A percentile compares a stretch with the other conserved stretches of the same genome.
These are phyloP conservation scores for Drosophila borealis DNA, from an alignment of 2,888 invertebrate genomes.

Conservation along the genomic window DNA sequence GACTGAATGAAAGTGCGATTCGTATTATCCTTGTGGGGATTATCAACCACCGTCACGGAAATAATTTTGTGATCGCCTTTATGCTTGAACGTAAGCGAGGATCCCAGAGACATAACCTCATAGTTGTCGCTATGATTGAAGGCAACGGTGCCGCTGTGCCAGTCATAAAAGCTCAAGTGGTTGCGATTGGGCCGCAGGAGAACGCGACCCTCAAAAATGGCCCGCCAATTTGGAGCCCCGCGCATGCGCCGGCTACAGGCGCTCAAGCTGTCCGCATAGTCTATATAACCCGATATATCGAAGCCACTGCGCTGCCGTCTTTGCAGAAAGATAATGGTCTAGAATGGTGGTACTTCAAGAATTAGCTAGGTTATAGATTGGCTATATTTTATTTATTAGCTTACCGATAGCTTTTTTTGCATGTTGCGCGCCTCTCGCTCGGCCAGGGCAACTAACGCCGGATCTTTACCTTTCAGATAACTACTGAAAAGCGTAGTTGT, in stretches of 20 bases:
- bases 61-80: constrained; percentile 53
- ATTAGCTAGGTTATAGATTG: not conserved
- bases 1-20: constrained; percentile 40
- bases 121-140: constrained; percentile 48
- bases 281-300: constrained; percentile 59
- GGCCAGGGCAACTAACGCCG: constrained; percentile 88
- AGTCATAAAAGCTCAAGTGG: constrained; percentile 58
- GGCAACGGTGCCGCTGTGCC: constrained; percentile 40
- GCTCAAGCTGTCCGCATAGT: constrained; percentile 51
- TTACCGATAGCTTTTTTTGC: constrained; percentile 89
- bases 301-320: constrained; percentile 45
- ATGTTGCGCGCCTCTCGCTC: constrained; percentile 88
- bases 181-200: constrained; percentile 37
- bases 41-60: constrained; percentile 32
- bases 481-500: constrained; percentile 86
- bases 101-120: constrained; percentile 29
- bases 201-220: constrained; percentile 43
- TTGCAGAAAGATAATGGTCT: constrained; percentile 64
- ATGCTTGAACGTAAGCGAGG: constrained; percentile 42
- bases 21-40: constrained; percentile 35
- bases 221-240: constrained; percentile 44
- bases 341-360: not conserved
- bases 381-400: not conserved
- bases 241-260: constrained; percentile 1
- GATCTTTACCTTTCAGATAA: constrained; percentile 86